These are phyloP conservation scores for Trypoxylon attenuatum DNA, from an alignment of 2,888 invertebrate genomes.

Conservation along the genomic window DNA sequence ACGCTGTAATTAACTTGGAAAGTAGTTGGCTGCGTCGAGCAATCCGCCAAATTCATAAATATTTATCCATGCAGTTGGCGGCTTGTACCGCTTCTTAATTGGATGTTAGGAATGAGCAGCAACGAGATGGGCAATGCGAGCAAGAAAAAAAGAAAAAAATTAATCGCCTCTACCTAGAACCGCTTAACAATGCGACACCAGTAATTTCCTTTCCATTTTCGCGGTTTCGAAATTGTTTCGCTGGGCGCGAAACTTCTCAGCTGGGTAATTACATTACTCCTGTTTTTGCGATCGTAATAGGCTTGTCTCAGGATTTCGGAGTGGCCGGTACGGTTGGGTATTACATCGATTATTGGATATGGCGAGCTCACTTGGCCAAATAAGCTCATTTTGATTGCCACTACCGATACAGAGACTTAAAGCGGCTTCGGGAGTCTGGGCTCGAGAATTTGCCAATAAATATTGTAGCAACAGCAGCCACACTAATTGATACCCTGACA, in stretches of 20 bases:
- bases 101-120: too few species aligned
- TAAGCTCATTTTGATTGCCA: constrained; percentile 29
- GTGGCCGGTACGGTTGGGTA: constrained; percentile 30
- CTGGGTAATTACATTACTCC: constrained; percentile 38
- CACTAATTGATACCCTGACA: too few species aligned
- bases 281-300: constrained; percentile 40
- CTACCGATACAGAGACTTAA: constrained; percentile 13
- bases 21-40: background rate
- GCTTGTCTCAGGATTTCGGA: constrained; percentile 36
- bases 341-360: constrained; percentile 48
- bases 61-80: too few species aligned
- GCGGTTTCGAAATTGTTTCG: constrained; percentile 14
- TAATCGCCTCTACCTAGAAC: background rate
- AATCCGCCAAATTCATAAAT: background rate
- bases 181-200: background rate
- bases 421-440: background rate
- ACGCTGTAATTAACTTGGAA: background rate
- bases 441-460: too few species aligned
- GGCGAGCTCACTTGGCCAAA: constrained; percentile 13
- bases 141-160: too few species aligned
- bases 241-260: constrained; percentile 14
- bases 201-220: background rate
- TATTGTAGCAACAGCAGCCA: too few species aligned
- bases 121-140: too few species aligned
- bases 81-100: too few species aligned